A percentile compares a stretch with the other conserved stretches of the same genome.
Evolutionary conservation across 2,797 vertebrate genomes (phyloP).

Genomic region (Diceros bicornis): DNA sequence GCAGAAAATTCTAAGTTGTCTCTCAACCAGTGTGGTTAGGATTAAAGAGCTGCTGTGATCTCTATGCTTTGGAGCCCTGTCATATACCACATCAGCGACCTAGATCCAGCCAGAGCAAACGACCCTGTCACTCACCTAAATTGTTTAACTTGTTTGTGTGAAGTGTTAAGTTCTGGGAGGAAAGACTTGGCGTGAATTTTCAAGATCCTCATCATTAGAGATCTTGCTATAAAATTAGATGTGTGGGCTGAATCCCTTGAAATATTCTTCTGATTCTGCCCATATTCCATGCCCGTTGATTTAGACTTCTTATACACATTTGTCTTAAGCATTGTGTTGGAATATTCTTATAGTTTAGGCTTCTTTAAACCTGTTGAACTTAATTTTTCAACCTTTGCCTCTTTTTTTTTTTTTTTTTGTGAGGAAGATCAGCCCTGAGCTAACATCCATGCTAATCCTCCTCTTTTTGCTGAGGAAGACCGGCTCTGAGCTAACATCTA

Average conservation of each 20-base stretch:
- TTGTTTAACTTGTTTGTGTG: background rate
- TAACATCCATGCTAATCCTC: no score
- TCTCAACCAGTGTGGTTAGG: background rate
- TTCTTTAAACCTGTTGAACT: conserved; percentile 18
- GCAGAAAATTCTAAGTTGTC: background rate
- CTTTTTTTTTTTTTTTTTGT: no score
- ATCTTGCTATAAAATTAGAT: conserved; percentile 19
- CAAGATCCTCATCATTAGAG: background rate
- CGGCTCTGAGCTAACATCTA: no score
- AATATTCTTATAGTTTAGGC: background rate
- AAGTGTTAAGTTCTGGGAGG: background rate
- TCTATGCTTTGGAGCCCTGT: background rate
- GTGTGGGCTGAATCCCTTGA: conserved; percentile 7
- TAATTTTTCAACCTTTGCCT: conserved; percentile 10
- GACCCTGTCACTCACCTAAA: background rate
- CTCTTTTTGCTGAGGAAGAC: no score
- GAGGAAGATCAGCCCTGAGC: no score
- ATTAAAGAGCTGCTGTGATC: background rate
- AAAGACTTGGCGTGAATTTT: background rate
- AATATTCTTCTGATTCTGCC: background rate
- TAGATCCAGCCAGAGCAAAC: background rate
- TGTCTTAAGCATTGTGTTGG: background rate
- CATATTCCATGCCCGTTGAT: background rate
- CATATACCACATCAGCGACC: background rate
- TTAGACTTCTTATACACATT: background rate